These are phyloP conservation scores for Tachina grossa DNA, from an alignment of 2,888 invertebrate genomes.

Conservation along the genomic window DNA sequence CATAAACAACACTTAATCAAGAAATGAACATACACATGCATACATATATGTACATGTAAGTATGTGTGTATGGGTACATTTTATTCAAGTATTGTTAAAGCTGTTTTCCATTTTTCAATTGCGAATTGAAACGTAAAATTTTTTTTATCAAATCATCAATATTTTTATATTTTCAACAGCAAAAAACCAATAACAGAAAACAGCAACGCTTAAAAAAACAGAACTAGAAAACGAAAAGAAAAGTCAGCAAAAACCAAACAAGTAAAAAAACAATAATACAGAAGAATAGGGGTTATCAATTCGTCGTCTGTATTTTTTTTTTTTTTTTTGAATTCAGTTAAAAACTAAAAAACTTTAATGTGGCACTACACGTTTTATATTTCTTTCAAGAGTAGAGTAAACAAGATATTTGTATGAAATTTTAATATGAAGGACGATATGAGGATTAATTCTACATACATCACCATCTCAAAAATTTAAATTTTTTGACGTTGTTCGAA, in stretches of 20 bases:
- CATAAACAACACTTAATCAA: constrained; percentile 53
- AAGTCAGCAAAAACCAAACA: background rate
- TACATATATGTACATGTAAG: background rate
- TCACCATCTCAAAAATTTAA: too few species aligned
- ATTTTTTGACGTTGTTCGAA: too few species aligned
- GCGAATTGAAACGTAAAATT: background rate
- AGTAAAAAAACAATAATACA: background rate
- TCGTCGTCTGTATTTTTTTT: too few species aligned
- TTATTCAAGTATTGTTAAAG: constrained; percentile 30
- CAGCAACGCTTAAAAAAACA: constrained; percentile 40
- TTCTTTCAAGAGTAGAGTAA: too few species aligned
- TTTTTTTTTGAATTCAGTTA: too few species aligned
- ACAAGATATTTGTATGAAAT: too few species aligned
- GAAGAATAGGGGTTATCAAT: too few species aligned
- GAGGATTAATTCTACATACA: too few species aligned
- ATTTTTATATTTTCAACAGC: constrained; percentile 7
- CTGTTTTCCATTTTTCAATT: constrained; percentile 15
- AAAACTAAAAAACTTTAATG: background rate
- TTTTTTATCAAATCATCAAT: constrained; percentile 45
- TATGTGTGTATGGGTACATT: background rate
- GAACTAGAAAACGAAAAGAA: constrained; percentile 1
- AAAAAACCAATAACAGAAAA: constrained; percentile 26
- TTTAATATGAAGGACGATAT: too few species aligned
- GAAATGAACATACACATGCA: constrained; percentile 3
- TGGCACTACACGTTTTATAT: constrained; percentile 7